Evolutionary conservation across 2,797 vertebrate genomes (phyloP).

Genomic region (Xiphorhynchus erythropygius): DNA sequence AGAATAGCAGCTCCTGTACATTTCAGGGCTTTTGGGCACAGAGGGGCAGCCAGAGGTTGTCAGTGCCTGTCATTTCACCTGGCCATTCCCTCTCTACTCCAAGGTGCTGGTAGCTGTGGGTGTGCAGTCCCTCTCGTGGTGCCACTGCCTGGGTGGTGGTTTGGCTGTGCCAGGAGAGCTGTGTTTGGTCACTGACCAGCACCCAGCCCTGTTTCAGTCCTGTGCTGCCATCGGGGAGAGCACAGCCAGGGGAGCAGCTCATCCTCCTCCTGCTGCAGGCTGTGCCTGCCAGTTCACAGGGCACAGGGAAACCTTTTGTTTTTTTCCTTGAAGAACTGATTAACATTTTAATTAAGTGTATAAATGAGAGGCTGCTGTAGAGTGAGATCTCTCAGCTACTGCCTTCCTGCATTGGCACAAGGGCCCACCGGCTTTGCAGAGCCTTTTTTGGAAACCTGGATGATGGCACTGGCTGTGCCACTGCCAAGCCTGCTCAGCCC

Average conservation of each 20-base stretch:
- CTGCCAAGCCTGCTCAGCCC: fast-evolving
- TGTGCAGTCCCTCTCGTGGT: fast-evolving
- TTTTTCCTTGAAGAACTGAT: background rate
- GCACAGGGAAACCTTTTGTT: background rate
- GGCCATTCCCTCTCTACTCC: background rate
- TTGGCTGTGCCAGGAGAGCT: background rate
- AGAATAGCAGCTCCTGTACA: background rate
- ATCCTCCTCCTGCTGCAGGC: fast-evolving
- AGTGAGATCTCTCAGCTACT: background rate
- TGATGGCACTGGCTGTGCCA: background rate
- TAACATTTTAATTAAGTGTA: background rate
- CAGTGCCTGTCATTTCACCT: background rate
- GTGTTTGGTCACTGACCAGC: fast-evolving
- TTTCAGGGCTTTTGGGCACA: background rate
- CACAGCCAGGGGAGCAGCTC: background rate
- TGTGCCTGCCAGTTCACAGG: background rate
- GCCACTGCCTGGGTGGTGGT: background rate
- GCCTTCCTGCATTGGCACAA: fast-evolving
- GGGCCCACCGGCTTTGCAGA: background rate
- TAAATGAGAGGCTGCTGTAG: background rate
- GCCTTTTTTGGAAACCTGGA: background rate
- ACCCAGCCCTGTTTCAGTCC: background rate
- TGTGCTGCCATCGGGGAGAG: background rate
- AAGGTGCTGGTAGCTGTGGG: background rate
- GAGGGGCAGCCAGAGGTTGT: background rate